Percentiles rank a stretch among this genome's conserved stretches.
Conservation (phyloP, 2,888 invertebrate species). For the Pharmacophagus antenor region DNA sequence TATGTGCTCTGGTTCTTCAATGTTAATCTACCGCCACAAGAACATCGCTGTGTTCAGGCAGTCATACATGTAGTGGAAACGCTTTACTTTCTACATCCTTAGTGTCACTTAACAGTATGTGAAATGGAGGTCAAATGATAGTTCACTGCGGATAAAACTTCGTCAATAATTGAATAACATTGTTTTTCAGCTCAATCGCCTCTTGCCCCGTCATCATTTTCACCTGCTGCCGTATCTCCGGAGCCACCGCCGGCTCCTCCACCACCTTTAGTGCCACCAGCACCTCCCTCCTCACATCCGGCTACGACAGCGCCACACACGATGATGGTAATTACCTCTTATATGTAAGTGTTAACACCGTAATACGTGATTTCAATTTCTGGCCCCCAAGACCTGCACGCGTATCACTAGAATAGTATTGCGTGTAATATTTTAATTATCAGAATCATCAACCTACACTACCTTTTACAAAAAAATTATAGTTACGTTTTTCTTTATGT, state of each 20-base stretch:
- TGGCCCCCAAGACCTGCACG: conserved; percentile 75
- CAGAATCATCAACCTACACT: not conserved
- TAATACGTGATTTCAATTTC: conserved; percentile 75
- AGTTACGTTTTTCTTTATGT: conserved; percentile 1
- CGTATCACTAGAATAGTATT: conserved; percentile 29
- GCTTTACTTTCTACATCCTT: no score
- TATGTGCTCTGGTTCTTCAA: no score
- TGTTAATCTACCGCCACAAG: no score
- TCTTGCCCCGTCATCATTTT: conserved; percentile 81
- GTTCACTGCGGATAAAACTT: no score
- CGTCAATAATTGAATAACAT: not conserved
- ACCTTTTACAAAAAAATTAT: not conserved
- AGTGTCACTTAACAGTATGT: no score
- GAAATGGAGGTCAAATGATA: no score
- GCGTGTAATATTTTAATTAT: conserved; percentile 15
- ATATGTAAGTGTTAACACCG: conserved; percentile 81
- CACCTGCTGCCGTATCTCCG: conserved; percentile 79
- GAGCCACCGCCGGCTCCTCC: conserved; percentile 82
- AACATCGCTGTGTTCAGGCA: no score
- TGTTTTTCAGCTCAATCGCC: conserved; percentile 75
- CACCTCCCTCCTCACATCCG: conserved; percentile 62
- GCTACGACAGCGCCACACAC: conserved; percentile 69
- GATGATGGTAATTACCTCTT: conserved; percentile 82
- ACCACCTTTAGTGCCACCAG: conserved; percentile 66
- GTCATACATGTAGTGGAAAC: no score